These are phyloP conservation scores for Cyprinodon diabolis DNA, from an alignment of 2,797 vertebrate genomes.

Conservation along the genomic window DNA sequence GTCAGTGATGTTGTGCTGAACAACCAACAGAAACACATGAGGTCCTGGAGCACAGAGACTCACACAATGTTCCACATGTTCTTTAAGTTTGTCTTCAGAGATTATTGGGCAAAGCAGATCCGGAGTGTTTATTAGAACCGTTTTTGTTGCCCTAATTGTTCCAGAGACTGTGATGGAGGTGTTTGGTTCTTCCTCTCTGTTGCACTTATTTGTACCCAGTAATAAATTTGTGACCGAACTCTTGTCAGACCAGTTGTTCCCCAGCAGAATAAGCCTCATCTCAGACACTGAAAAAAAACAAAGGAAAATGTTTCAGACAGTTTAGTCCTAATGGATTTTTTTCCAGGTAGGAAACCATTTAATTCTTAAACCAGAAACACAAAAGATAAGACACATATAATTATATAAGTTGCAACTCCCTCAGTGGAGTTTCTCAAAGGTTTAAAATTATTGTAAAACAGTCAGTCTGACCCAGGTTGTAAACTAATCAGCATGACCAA, in stretches of 20 bases:
- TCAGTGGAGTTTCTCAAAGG: no score
- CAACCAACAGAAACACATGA: background rate
- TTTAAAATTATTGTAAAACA: no score
- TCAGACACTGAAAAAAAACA: conserved; percentile 27
- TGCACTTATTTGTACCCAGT: no score
- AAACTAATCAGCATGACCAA: no score
- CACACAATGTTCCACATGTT: background rate
- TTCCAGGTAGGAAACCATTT: no score
- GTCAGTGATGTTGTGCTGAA: conserved; percentile 21
- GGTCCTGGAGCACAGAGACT: background rate
- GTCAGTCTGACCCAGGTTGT: no score
- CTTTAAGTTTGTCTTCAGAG: background rate
- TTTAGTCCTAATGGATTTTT: no score
- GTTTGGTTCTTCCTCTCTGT: background rate
- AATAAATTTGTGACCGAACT: no score
- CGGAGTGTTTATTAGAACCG: conserved; percentile 23
- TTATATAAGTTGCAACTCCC: no score
- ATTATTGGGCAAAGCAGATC: conserved; percentile 9
- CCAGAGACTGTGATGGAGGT: background rate
- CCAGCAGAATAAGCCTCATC: conserved; percentile 37
- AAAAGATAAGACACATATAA: no score
- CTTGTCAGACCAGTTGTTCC: conserved; percentile 1
- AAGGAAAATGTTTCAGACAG: background rate
- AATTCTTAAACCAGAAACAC: no score
- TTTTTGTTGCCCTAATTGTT: rapidly evolving